phyloP scores from a whole-genome alignment of 2,797 vertebrate genomes.

The Lacerta bilineata region DNA sequence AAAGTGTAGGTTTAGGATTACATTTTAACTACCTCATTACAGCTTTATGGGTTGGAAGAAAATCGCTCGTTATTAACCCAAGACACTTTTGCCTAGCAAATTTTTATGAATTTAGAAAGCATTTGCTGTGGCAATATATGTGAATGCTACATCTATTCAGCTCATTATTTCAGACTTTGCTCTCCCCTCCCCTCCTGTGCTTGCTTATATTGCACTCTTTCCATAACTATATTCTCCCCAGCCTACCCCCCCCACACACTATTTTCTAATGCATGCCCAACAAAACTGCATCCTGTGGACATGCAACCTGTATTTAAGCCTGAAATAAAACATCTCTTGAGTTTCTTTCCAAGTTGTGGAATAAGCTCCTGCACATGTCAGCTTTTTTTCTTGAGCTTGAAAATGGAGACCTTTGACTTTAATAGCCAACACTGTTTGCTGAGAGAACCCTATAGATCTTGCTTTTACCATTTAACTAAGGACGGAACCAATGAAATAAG shows the following conservation, averaged over 20 bases:
- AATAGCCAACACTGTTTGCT: not conserved
- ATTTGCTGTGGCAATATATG: slow-evolving; percentile 29
- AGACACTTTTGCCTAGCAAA: slow-evolving; percentile 33
- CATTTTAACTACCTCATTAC: slow-evolving; percentile 54
- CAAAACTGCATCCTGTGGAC: slow-evolving; percentile 15
- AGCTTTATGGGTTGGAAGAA: slow-evolving; percentile 39
- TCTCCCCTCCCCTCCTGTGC: not conserved
- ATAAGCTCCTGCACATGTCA: not conserved
- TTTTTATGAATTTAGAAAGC: slow-evolving; percentile 45
- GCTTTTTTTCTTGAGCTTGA: not conserved
- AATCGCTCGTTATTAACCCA: slow-evolving; percentile 43
- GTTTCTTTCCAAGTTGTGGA: not conserved
- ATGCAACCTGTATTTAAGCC: not conserved
- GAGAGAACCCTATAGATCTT: not conserved
- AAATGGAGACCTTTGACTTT: not conserved
- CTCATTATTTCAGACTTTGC: slow-evolving; percentile 24
- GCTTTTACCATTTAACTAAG: not conserved
- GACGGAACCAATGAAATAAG: not conserved
- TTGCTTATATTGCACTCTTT: slow-evolving; percentile 31
- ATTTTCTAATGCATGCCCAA: slow-evolving; percentile 21
- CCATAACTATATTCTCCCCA: slow-evolving; percentile 44
- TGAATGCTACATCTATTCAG: slow-evolving; percentile 13
- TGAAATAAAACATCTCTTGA: not conserved
- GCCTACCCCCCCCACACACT: not conserved
- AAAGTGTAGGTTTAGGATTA: slow-evolving; percentile 47